These are phyloP conservation scores for Aplocera efformata DNA, from an alignment of 2,888 invertebrate genomes.

Conservation along the genomic window DNA sequence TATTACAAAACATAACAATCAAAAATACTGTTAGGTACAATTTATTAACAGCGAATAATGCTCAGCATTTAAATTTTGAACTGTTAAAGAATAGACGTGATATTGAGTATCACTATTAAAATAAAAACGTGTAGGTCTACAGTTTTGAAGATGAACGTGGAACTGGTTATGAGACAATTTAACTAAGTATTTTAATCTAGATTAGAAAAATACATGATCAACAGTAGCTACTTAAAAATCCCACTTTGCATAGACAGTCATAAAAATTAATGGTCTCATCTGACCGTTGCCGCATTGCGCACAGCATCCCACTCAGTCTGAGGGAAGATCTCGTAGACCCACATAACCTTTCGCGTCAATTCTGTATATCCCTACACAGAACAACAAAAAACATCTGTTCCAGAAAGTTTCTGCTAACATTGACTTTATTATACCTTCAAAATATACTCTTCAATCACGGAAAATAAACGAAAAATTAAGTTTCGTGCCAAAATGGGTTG, in stretches of 20 bases:
- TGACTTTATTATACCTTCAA: constrained; percentile 19
- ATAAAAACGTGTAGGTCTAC: no score
- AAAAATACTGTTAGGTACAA: no score
- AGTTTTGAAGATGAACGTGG: no score
- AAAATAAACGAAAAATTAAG: constrained; percentile 57
- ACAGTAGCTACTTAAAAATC: not conserved
- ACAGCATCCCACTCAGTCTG: constrained; percentile 75
- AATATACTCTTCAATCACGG: constrained; percentile 45
- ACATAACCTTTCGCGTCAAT: constrained; percentile 62
- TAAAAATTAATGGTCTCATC: constrained; percentile 47
- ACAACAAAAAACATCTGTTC: constrained; percentile 28
- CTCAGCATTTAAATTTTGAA: no score
- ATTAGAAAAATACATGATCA: no score
- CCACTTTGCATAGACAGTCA: constrained; percentile 14
- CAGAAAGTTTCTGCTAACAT: constrained; percentile 7
- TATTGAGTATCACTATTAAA: no score
- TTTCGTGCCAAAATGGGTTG: constrained; percentile 70
- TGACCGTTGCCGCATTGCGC: constrained; percentile 74
- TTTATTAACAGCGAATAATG: no score
- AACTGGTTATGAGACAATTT: no score
- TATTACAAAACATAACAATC: not conserved
- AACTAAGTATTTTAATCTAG: no score
- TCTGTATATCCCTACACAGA: constrained; percentile 21
- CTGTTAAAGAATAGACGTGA: no score
- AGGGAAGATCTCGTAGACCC: constrained; percentile 63